Percentiles rank a stretch among this genome's conserved stretches.
Evolutionary conservation across 2,113 vertebrate genomes (phyloP).

Genomic region (Gallinago undulata): DNA sequence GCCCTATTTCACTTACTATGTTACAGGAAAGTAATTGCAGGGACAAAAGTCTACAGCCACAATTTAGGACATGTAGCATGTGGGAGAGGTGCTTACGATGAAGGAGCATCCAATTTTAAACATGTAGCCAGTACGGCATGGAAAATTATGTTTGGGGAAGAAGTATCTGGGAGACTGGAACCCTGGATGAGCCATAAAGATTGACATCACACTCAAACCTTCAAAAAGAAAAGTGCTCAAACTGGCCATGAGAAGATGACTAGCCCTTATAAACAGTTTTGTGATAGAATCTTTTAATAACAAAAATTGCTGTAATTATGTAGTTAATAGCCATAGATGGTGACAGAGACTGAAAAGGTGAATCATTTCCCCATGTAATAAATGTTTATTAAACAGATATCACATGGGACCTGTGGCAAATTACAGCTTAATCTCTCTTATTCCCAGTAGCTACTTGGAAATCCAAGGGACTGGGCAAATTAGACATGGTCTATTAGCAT

Average conservation of each 20-base stretch:
- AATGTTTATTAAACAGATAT: neutral
- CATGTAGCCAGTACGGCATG: accelerated
- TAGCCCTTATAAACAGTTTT: neutral
- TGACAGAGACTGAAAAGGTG: neutral
- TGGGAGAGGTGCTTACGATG: neutral
- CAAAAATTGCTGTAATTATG: neutral
- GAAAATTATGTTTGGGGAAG: neutral
- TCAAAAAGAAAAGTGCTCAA: neutral
- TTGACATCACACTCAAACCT: neutral
- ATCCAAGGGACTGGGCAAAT: neutral
- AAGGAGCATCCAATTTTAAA: neutral
- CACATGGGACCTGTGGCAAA: neutral
- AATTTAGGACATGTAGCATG: accelerated
- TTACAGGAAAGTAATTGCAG: neutral
- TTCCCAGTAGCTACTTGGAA: neutral
- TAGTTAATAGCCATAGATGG: neutral
- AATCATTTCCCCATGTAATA: neutral
- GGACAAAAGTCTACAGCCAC: neutral
- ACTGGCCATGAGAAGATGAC: neutral
- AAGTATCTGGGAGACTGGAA: neutral
- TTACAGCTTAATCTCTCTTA: neutral
- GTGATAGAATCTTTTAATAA: neutral
- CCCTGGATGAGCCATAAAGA: neutral
- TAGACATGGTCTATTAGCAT: neutral
- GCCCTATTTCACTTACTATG: neutral